Base-by-base conservation (phyloP, 2,797 vertebrate species). In the Phoxinus dragarum region DNA sequence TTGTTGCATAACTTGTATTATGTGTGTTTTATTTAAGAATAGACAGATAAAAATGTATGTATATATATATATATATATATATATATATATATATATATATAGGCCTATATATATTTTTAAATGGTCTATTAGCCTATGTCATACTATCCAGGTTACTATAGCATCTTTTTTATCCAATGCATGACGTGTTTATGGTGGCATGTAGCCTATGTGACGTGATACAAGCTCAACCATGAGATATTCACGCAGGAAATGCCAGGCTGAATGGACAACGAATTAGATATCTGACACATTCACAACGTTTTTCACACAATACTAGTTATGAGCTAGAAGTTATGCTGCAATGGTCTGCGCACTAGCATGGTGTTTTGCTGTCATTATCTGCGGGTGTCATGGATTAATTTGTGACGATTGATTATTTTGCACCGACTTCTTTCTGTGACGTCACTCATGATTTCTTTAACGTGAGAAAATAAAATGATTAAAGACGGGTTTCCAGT, bases 111-210 rank as follows among this genome's bases (percentile, higher is more conserved):
- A 1, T 27, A 1, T 27, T 27, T 27, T 27, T 27, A 40, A 40
- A 6, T 40, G 38, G 23, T 78, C 23, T 27, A 6, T 36, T 52
- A n/a, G n/a, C n/a, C n/a, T n/a, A 11, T 78, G 7, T 27, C 14
- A 64, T 42, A 79, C 40, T n/a, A 21, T 64, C 16, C 16, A 7
- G 4, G 4, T 36, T 52, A 5, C 17, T 34, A 49, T 1, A 16
- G 14, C 14, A 5, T 17, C 31, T 52, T 3, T 76, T 31, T 16
- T 49, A 66, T 56, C 10, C 47, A n/a, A 23, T 23, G 9, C 42
- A 69, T 84, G 83, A 84, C 83, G 73, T 77, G 36, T 76, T 68
- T 23, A 27, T 21, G 73, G n/a, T 34, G 73, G 36, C 36, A 42
- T 42, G 27, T 27, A 27, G 27, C n/a, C n/a, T n/a, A 27, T 66